phyloP scores from a whole-genome alignment of 1,140 invertebrate species.

The Hylaeus anthracinus region DNA sequence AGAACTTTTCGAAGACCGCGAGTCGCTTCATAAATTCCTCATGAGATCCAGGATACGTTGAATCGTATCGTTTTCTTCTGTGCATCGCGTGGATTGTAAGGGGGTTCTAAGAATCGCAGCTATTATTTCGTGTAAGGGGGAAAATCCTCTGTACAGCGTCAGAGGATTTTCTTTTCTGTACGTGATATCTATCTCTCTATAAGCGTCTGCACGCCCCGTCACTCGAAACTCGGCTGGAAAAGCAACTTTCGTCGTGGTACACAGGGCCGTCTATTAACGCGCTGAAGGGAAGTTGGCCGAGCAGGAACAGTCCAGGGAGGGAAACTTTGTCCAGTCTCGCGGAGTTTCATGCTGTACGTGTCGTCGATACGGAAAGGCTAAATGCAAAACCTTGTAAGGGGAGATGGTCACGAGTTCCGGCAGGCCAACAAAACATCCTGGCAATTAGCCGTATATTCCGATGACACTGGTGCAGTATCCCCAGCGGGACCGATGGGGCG shows the following conservation, averaged over 20 bases:
- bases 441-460: constrained; percentile 76
- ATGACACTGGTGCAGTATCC: constrained; percentile 73
- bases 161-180: neutral
- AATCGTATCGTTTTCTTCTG: too few relatives aligned
- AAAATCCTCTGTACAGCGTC: too few relatives aligned
- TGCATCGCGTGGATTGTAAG: too few relatives aligned
- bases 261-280: constrained; percentile 29
- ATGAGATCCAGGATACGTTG: too few relatives aligned
- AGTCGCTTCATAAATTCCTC: too few relatives aligned
- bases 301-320: constrained; percentile 7
- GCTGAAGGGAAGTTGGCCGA: constrained; percentile 47
- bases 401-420: constrained; percentile 66
- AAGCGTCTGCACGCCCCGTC: neutral
- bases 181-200: constrained; percentile 5
- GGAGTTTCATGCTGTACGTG: constrained; percentile 49
- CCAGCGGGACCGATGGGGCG: constrained; percentile 47
- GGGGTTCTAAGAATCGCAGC: too few relatives aligned
- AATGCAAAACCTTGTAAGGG: constrained; percentile 80
- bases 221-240: neutral
- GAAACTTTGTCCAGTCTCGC: constrained; percentile 39
- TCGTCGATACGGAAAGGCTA: constrained; percentile 71
- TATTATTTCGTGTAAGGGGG: too few relatives aligned
- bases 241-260: constrained; percentile 17
- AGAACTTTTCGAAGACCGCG: too few relatives aligned
- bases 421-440: constrained; percentile 75